phyloP scores from a whole-genome alignment of 2,113 vertebrate species.

The Pristiophorus japonicus region DNA sequence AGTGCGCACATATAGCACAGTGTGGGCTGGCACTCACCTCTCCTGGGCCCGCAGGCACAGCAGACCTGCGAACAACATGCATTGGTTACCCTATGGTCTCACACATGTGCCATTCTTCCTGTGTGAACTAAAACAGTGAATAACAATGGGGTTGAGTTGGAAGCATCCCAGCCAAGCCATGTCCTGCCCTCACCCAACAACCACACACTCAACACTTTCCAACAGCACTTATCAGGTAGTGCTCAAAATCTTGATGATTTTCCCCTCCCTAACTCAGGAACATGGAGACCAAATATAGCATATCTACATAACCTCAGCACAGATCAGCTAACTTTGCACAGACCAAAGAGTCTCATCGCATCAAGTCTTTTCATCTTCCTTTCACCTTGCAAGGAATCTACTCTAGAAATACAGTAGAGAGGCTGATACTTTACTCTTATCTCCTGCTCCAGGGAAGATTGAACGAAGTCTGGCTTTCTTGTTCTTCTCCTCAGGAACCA shows the following conservation, averaged over 20 bases:
- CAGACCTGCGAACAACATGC: no score
- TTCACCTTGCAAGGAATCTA: neutral
- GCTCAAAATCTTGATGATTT: neutral
- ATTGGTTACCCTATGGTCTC: neutral
- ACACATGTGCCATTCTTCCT: neutral
- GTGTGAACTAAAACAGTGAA: neutral
- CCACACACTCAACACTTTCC: neutral
- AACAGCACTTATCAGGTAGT: neutral
- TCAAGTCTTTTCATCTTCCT: neutral
- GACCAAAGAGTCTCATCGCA: neutral
- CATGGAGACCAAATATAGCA: neutral
- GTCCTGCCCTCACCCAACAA: neutral
- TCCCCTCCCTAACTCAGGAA: neutral
- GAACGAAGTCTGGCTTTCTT: conserved; percentile 96
- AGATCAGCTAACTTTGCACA: neutral
- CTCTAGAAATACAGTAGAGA: neutral
- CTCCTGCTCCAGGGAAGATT: conserved; percentile 95
- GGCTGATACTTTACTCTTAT: conserved; percentile 86
- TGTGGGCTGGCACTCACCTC: no score
- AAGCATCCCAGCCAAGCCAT: neutral
- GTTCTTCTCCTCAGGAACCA: conserved; percentile 99
- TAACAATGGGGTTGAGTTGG: neutral
- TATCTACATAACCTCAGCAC: neutral
- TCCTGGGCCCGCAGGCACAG: no score
- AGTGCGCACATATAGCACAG: no score